Conservation (phyloP, 2,113 vertebrate genomes). For the Brachionichthys hirsutus region DNA sequence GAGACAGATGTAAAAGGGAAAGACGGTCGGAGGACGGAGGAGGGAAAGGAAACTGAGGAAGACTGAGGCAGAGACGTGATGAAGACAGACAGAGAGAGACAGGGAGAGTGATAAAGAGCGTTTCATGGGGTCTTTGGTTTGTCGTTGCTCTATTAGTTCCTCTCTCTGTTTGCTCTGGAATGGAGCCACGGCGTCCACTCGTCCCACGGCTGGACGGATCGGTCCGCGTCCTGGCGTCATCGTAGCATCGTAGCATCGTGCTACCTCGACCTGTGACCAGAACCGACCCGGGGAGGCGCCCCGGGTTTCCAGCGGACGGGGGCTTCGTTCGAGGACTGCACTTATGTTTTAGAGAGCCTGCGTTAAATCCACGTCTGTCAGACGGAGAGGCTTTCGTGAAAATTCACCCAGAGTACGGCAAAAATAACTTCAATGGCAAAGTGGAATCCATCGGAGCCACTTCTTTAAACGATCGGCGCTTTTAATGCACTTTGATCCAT, state of each 20-base stretch:
- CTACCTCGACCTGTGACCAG: too few relatives aligned
- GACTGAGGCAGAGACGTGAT: too few relatives aligned
- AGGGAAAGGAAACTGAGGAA: too few relatives aligned
- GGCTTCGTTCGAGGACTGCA: neutral
- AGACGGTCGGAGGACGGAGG: too few relatives aligned
- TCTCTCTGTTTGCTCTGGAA: neutral
- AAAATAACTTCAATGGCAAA: neutral
- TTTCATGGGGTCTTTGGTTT: neutral
- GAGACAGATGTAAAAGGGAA: too few relatives aligned
- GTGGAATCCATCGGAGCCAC: neutral
- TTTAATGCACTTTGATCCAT: conserved; percentile 36
- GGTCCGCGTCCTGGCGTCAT: too few relatives aligned
- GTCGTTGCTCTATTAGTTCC: neutral
- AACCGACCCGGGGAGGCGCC: neutral
- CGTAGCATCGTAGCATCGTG: too few relatives aligned
- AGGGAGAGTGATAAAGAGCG: neutral
- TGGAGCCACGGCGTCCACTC: neutral
- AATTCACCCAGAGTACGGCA: neutral
- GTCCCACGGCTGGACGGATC: neutral
- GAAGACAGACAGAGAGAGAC: neutral
- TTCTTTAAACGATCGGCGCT: conserved; percentile 28
- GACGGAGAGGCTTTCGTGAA: neutral
- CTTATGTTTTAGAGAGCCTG: neutral
- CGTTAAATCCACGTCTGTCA: neutral
- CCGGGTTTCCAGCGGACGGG: too few relatives aligned